Evolutionary conservation across 2,888 invertebrate genomes (phyloP).

Genomic region (Epinotia ramella): DNA sequence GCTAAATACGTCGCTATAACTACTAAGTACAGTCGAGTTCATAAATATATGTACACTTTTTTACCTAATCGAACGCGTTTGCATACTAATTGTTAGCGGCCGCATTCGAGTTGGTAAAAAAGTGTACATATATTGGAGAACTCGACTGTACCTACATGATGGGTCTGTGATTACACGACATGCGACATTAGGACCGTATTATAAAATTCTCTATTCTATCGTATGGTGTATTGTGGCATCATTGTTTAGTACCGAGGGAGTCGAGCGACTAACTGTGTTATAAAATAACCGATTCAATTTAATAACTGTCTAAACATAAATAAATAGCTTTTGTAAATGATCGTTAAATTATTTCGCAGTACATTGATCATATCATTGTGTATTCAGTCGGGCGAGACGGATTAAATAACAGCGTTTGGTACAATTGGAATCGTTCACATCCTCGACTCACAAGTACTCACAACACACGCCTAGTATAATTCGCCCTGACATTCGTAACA

Average conservation of each 20-base stretch:
- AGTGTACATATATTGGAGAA: too few relatives aligned
- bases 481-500: neutral
- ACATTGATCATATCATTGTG: constrained; percentile 18
- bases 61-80: too few relatives aligned
- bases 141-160: too few relatives aligned
- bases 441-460: neutral
- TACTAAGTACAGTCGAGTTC: too few relatives aligned
- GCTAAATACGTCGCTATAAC: neutral
- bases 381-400: constrained; percentile 17
- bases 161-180: too few relatives aligned
- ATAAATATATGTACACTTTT: too few relatives aligned
- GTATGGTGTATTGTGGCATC: neutral
- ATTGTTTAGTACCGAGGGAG: neutral
- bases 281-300: neutral
- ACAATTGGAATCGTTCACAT: neutral
- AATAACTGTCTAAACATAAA: constrained; percentile 17
- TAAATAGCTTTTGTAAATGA: constrained; percentile 18
- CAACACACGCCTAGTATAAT: neutral
- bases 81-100: too few relatives aligned
- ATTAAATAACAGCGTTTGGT: constrained; percentile 24
- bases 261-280: neutral
- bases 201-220: neutral
- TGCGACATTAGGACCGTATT: neutral
- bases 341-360: constrained; percentile 17
- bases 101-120: too few relatives aligned